These are phyloP conservation scores for Lamproptera curius DNA, from an alignment of 2,888 invertebrate genomes.

Conservation along the genomic window DNA sequence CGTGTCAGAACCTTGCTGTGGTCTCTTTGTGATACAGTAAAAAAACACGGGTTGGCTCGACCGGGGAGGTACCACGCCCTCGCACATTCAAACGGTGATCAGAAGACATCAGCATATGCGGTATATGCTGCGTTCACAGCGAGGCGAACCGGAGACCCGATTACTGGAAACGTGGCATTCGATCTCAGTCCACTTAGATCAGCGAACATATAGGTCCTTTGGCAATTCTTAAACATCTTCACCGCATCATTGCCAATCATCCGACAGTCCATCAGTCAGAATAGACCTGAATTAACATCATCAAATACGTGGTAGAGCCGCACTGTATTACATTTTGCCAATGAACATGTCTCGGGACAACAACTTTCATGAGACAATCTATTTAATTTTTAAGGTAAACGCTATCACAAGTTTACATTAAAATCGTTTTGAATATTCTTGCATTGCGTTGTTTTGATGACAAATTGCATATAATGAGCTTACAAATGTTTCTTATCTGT, in stretches of 20 bases:
- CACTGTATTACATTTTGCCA: neutral
- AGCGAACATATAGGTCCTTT: neutral
- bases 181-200: neutral
- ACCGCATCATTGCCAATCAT: no score
- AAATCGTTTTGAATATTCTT: no score
- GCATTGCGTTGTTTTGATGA: neutral
- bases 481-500: neutral
- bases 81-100: neutral
- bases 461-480: neutral
- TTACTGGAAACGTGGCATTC: neutral
- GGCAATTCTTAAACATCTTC: neutral
- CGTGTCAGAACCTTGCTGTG: neutral
- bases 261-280: no score
- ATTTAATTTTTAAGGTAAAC: no score
- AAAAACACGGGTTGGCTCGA: neutral
- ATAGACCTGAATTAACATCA: neutral
- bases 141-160: neutral
- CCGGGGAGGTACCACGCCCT: constrained; percentile 1
- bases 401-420: no score
- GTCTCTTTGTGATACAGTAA: neutral
- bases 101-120: neutral
- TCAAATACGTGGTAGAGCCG: neutral
- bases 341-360: neutral
- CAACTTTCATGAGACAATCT: no score
- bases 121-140: neutral